These are phyloP conservation scores for Synanthedon myopaeformis DNA, from an alignment of 2,888 invertebrate species.

Conservation along the genomic window DNA sequence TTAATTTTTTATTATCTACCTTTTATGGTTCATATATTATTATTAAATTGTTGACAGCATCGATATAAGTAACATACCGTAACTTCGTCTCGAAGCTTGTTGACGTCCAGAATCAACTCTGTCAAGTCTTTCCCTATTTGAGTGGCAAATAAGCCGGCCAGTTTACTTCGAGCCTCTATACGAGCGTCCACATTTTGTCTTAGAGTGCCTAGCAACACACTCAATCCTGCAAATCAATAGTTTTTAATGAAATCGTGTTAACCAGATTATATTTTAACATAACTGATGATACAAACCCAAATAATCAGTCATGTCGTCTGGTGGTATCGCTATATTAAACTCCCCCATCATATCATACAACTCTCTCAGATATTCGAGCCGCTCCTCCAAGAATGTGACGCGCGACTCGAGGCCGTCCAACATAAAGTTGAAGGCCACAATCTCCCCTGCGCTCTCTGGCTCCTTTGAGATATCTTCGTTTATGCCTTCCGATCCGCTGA, in stretches of 20 bases:
- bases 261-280: too few relatives aligned
- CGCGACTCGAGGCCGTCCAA: slow-evolving; percentile 75
- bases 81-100: slow-evolving; percentile 78
- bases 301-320: slow-evolving; percentile 77
- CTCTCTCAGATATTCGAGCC: slow-evolving; percentile 84
- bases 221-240: slow-evolving; percentile 53
- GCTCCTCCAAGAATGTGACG: slow-evolving; percentile 77
- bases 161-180: slow-evolving; percentile 75
- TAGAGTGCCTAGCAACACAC: slow-evolving; percentile 72
- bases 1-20: too few relatives aligned
- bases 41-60: too few relatives aligned
- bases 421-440: slow-evolving; percentile 78
- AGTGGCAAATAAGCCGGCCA: slow-evolving; percentile 77
- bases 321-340: slow-evolving; percentile 77
- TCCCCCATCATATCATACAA: slow-evolving; percentile 87
- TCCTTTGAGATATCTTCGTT: slow-evolving; percentile 73
- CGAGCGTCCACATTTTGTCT: slow-evolving; percentile 78
- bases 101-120: slow-evolving; percentile 78
- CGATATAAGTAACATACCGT: slow-evolving; percentile 53
- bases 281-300: slow-evolving; percentile 29
- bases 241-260: too few relatives aligned
- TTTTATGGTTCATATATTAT: too few relatives aligned
- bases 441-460: slow-evolving; percentile 78
- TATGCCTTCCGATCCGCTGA: slow-evolving; percentile 74
- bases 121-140: slow-evolving; percentile 84